phyloP scores from a whole-genome alignment of 2,888 invertebrate genomes.

The Chalcosyrphus nemorum region DNA sequence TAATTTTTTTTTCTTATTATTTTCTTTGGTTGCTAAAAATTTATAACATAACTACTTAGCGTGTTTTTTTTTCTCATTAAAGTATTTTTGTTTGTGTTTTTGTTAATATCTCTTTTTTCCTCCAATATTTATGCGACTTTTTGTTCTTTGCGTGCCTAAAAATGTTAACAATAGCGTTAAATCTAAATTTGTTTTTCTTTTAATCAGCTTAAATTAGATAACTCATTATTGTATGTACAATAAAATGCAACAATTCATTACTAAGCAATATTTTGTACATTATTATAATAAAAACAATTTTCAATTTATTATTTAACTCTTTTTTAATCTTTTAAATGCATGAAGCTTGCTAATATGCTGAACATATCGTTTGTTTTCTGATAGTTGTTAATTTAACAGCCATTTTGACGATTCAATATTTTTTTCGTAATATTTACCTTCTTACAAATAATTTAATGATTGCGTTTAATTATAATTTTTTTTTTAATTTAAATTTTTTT shows the following conservation, averaged over 20 bases:
- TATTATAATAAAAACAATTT: slow-evolving; percentile 34
- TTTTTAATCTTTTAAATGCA: slow-evolving; percentile 6
- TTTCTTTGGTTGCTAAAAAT: slow-evolving; percentile 54
- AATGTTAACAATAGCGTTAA: slow-evolving; percentile 65
- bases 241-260: slow-evolving; percentile 62
- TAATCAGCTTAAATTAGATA: slow-evolving; percentile 31
- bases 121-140: slow-evolving; percentile 49
- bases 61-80: slow-evolving; percentile 22
- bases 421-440: slow-evolving; percentile 40
- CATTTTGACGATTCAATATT: slow-evolving; percentile 79
- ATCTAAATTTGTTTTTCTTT: slow-evolving; percentile 29
- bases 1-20: slow-evolving; percentile 12
- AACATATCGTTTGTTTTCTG: slow-evolving; percentile 88
- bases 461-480: neutral
- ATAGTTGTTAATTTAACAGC: slow-evolving; percentile 82
- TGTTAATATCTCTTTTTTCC: slow-evolving; percentile 10
- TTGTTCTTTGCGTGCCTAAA: slow-evolving; percentile 61
- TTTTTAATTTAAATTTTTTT: neutral
- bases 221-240: slow-evolving; percentile 55
- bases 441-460: slow-evolving; percentile 41
- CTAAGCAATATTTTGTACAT: slow-evolving; percentile 61
- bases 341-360: slow-evolving; percentile 85
- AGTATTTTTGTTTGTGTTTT: slow-evolving; percentile 12
- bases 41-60: slow-evolving; percentile 69
- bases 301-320: neutral